Percentiles rank a stretch among this genome's conserved stretches.
Conservation (phyloP, 2,797 vertebrate genomes). For the Cygnus olor region DNA sequence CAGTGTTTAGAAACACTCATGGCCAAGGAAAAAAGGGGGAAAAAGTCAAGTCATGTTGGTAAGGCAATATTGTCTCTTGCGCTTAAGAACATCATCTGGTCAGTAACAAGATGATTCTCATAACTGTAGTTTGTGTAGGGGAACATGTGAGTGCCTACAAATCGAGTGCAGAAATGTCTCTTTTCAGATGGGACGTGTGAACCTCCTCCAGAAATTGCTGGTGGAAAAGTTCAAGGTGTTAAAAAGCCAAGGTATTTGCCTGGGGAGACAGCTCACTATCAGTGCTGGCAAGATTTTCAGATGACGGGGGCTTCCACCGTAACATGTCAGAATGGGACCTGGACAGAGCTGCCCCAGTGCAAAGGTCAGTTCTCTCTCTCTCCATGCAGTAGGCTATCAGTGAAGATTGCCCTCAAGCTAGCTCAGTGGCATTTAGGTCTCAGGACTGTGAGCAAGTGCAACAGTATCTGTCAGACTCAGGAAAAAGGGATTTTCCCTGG, state of each 20-base stretch:
- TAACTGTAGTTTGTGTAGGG: not conserved
- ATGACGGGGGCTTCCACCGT: not conserved
- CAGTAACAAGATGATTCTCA: not conserved
- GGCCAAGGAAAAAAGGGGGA: too few relatives aligned
- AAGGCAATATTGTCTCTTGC: not conserved
- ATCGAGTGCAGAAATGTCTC: not conserved
- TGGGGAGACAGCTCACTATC: slow-evolving; percentile 5
- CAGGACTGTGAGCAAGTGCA: not conserved
- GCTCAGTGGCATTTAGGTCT: not conserved
- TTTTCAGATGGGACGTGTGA: slow-evolving; percentile 36
- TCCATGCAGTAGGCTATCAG: not conserved
- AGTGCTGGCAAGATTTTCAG: slow-evolving; percentile 31
- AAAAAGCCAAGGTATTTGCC: slow-evolving; percentile 28
- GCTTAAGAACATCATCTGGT: not conserved
- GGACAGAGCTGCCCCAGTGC: slow-evolving; percentile 30
- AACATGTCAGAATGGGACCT: not conserved
- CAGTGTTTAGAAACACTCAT: not conserved
- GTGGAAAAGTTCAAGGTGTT: not conserved
- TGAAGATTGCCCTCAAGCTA: not conserved
- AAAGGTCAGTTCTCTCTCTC: slow-evolving; percentile 1
- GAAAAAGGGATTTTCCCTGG: not conserved
- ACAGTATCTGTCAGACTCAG: not conserved
- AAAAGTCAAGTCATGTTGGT: too few relatives aligned
- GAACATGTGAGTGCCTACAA: not conserved
- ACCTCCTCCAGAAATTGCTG: slow-evolving; percentile 47